Base-by-base conservation (phyloP, 2,888 invertebrate genomes). In the Serrognathus titanus region DNA sequence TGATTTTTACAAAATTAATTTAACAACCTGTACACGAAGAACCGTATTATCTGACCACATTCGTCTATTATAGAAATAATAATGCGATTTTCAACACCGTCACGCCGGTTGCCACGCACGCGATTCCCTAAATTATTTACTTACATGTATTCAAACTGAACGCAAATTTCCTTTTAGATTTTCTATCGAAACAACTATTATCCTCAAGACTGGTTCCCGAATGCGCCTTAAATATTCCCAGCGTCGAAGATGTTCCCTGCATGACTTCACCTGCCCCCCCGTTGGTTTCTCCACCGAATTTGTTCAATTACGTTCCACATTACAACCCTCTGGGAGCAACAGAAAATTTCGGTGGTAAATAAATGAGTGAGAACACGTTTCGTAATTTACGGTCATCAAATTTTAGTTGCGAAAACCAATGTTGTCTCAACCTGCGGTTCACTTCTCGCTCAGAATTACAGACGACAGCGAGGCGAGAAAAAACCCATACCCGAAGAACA, bases 401-500 rank as follows among this genome's bases (percentile, higher is more conserved):
- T 37, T 35, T 31, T 20, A 52, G 56, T 45, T 52, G n/a, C 52
- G 11, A 56, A 56, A 52, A 7, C 37, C 11, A 53, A 40, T 41
- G 11, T 12, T 13, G 11, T 51, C 8, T 45, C 55, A n/a, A 36
- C 54, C 13, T 55, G 51, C 45, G 54, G 51, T 36, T 3, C 48
- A 2, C 11, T 55, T 1, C 24, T 51, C 35, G 38, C 36, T n/a
- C 58, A 58, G 31, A 66, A 68, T 49, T 71, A 75, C 16, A 75
- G 83, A 58, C 76, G 89, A 3, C 85, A 88, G 0, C 81, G 93
- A 2, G 89, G 92, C 0, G 92, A 92, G 72, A 93, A 93, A 72
- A 85, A 92, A 52, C 89, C 94, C 0, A 94, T 94, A 52, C 94
- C 94, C 0, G 85, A 88, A 0, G 92, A 92, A 48, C 83, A 90